phyloP scores from a whole-genome alignment of 2,113 vertebrate genomes.

The Ciconia stormi region DNA sequence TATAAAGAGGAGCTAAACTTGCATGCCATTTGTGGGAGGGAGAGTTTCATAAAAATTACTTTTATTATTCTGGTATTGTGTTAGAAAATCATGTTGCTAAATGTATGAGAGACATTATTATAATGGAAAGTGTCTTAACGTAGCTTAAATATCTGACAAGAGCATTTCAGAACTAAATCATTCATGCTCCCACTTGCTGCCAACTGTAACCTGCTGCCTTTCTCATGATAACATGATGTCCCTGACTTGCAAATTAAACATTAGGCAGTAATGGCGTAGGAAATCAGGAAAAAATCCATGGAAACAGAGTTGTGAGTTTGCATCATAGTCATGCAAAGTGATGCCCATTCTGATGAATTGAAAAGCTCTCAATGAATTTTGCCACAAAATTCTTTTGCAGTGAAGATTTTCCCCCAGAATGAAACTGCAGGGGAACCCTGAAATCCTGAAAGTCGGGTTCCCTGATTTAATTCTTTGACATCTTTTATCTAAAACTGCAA shows the following conservation, averaged over 20 bases:
- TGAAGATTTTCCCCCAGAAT: neutral
- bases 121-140: conserved; percentile 34
- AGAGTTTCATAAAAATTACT: conserved; percentile 5
- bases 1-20: neutral
- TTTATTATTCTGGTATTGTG: conserved; percentile 6
- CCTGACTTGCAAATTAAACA: conserved; percentile 37
- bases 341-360: neutral
- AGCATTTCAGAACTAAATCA: conserved; percentile 33
- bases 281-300: neutral
- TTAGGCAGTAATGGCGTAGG: conserved; percentile 19
- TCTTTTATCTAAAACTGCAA: neutral
- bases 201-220: conserved; percentile 49
- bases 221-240: conserved; percentile 59
- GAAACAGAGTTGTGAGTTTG: neutral
- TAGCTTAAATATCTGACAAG: conserved; percentile 60
- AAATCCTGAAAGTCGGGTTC: neutral
- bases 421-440: neutral
- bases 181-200: conserved; percentile 68
- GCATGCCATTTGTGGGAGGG: neutral
- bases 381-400: neutral
- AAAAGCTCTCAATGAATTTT: neutral
- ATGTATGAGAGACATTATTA: conserved; percentile 20
- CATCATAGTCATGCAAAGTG: neutral
- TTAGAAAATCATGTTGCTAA: conserved; percentile 46
- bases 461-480: neutral